Base-by-base conservation (phyloP, 1,140 invertebrate genomes). In the Zaprionus camerounensis region DNA sequence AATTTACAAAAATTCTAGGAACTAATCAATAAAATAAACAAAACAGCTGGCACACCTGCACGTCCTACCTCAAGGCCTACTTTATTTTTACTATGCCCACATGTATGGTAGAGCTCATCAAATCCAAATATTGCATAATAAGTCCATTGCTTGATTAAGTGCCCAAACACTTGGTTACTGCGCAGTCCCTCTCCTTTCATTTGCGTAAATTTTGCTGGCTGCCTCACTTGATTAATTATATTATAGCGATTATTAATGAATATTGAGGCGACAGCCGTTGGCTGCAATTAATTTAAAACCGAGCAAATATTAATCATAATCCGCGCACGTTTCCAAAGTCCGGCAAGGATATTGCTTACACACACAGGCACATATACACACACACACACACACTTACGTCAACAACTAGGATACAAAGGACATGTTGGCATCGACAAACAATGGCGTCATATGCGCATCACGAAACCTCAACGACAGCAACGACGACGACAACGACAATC, bases 291-390 rank as follows among this genome's bases (percentile, higher is more conserved):
- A 90, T 88, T 88, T 90, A 75, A 81, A 88, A 81, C 75, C 81
- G 56, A 81, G 44, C 75, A 81, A 90, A 84, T 88, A 88, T 88
- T 84, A 88, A 90, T 88, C 84, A 88, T 84, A 84, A 84, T 84
- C 58, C 81, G 31, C 51, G 58, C 74, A 82, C 67, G 78, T 80
- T 61, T 55, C n/a, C 68, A 51, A 74, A 76, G 80, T 71, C 70
- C 41, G 51, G 15, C 72, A 44, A 66, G 77, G 61, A 71, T 68
- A 68, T 58, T 66, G 65, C 38, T 13, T 34, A 68, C 36, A 28
- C 53, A 69, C 28, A 58, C 28, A 56, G 15, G 38, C 20, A 22
- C 17, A 53, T n/a, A 26, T 0, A 24, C 46, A 68, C 4, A 55
- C 15, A 67, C 44, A 59, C 20, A 55, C 24, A 34, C 22, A 34